Evolutionary conservation across 1,140 invertebrate species (phyloP).

Genomic region (Cataglyphis hispanica): DNA sequence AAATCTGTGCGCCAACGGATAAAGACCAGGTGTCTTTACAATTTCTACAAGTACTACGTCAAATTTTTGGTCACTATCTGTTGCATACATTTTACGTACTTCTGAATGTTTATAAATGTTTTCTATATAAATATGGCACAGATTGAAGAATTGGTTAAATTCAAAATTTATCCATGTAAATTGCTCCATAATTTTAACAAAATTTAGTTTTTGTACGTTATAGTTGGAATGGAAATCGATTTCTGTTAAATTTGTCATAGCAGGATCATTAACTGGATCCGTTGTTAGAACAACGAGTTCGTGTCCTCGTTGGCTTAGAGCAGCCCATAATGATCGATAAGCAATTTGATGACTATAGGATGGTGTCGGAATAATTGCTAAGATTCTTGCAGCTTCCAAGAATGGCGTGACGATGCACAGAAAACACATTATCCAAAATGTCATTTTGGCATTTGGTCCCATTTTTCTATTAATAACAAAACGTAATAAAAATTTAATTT

Average conservation of each 20-base stretch:
- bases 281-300: conserved; percentile 83
- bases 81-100: conserved; percentile 69
- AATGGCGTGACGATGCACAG: not conserved
- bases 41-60: conserved; percentile 72
- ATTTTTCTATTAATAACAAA: conserved; percentile 2
- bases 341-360: conserved; percentile 88
- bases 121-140: not conserved
- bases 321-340: conserved; percentile 81
- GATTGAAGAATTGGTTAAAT: rapidly evolving
- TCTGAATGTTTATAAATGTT: conserved; percentile 56
- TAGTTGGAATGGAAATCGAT: conserved; percentile 60
- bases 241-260: conserved; percentile 74
- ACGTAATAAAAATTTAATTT: not conserved
- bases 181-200: not conserved
- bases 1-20: conserved; percentile 68
- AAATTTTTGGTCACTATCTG: conserved; percentile 67
- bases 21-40: conserved; percentile 15
- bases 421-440: not conserved
- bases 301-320: conserved; percentile 83
- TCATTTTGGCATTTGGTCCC: not conserved
- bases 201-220: not conserved
- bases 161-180: conserved; percentile 8
- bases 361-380: conserved; percentile 85
- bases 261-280: conserved; percentile 74
- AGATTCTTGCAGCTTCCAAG: conserved; percentile 82